Evolutionary conservation across 2,797 vertebrate species (phyloP).

Genomic region (Sciurus vulgaris): DNA sequence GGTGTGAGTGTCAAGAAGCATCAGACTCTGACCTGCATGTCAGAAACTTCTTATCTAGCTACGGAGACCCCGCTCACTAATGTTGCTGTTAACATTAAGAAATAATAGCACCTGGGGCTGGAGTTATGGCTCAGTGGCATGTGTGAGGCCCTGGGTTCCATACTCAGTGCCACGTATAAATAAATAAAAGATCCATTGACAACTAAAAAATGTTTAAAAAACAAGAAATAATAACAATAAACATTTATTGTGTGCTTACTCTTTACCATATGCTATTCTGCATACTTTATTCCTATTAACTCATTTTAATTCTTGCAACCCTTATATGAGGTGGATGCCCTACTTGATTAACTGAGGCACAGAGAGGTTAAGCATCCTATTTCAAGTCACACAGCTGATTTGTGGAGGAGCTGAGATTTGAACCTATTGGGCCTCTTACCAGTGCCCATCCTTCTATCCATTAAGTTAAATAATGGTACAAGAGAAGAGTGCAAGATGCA

Average conservation of each 20-base stretch:
- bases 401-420: not conserved
- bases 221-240: not conserved
- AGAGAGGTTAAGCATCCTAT: not conserved
- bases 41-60: not conserved
- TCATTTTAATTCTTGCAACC: not conserved
- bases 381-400: not conserved
- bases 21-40: not conserved
- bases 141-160: too few relatives aligned
- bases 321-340: not conserved
- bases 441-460: not conserved
- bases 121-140: too few relatives aligned
- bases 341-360: not conserved
- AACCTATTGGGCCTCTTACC: not conserved
- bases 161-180: too few relatives aligned
- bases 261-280: not conserved
- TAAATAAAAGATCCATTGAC: too few relatives aligned
- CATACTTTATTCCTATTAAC: not conserved
- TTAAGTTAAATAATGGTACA: not conserved
- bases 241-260: not conserved
- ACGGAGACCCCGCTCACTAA: not conserved
- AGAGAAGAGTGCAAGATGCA: not conserved
- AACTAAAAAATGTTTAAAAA: too few relatives aligned
- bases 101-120: not conserved
- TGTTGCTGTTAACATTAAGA: not conserved
- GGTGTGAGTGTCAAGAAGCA: not conserved